Evolutionary conservation across 1,140 invertebrate species (phyloP).

Genomic region (Myzus persicae): DNA sequence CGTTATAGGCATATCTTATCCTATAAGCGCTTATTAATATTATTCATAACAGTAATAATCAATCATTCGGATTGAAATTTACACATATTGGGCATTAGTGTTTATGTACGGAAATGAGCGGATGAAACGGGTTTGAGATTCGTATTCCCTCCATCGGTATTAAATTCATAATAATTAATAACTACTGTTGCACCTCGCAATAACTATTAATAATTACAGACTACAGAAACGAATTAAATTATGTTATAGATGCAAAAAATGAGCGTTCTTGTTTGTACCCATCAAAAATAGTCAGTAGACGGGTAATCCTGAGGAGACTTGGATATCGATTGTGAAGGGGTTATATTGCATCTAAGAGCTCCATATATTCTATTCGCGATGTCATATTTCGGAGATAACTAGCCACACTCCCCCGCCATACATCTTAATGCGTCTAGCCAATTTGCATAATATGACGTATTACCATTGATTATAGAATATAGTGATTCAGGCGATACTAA

Average conservation of each 20-base stretch:
- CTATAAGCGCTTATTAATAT: neutral
- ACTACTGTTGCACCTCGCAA: neutral
- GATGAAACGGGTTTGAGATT: conserved; percentile 2
- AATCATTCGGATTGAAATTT: neutral
- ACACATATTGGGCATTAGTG: neutral
- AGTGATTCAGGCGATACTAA: too few relatives aligned
- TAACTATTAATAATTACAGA: neutral
- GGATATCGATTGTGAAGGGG: too few relatives aligned
- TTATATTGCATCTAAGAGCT: too few relatives aligned
- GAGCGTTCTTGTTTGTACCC: too few relatives aligned
- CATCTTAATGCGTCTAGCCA: too few relatives aligned
- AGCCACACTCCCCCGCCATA: too few relatives aligned
- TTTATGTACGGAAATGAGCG: neutral
- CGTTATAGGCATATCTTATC: neutral
- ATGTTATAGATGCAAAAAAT: neutral
- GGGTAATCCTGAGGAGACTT: too few relatives aligned
- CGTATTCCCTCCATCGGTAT: neutral
- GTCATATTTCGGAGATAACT: too few relatives aligned
- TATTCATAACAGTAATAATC: neutral
- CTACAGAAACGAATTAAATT: neutral
- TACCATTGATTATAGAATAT: too few relatives aligned
- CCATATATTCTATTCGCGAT: too few relatives aligned
- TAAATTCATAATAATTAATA: neutral
- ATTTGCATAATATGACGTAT: too few relatives aligned
- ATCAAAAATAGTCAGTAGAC: too few relatives aligned